phyloP scores from a whole-genome alignment of 1,140 invertebrate genomes.

The Gerris buenoi region DNA sequence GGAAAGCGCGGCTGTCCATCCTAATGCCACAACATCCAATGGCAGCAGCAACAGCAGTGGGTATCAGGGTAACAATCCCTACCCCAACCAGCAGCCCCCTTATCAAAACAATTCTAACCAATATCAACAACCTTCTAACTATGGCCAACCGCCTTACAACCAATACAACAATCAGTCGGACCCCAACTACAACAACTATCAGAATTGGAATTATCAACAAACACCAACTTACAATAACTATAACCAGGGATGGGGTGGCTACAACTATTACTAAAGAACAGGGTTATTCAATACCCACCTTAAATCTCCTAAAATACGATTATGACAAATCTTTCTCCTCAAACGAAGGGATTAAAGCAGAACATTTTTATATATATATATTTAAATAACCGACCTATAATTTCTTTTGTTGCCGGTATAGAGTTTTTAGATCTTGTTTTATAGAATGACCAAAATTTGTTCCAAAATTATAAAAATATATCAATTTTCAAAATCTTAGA shows the following conservation, averaged over 20 bases:
- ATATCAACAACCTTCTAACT: slow-evolving; percentile 29
- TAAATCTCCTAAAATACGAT: too few relatives aligned
- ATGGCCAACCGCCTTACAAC: slow-evolving; percentile 34
- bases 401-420: too few relatives aligned
- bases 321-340: too few relatives aligned
- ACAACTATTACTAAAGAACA: slow-evolving; percentile 34
- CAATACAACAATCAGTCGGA: slow-evolving; percentile 42
- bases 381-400: too few relatives aligned
- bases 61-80: slow-evolving; percentile 17
- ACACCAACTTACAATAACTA: slow-evolving; percentile 41
- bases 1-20: slow-evolving; percentile 2
- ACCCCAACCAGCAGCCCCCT: slow-evolving; percentile 32
- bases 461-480: too few relatives aligned
- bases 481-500: too few relatives aligned
- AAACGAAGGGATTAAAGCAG: too few relatives aligned
- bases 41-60: neutral
- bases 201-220: slow-evolving; percentile 50
- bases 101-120: too few relatives aligned
- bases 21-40: neutral
- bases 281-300: too few relatives aligned
- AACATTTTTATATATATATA: too few relatives aligned
- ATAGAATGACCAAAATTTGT: too few relatives aligned
- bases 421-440: too few relatives aligned
- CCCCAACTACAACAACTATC: slow-evolving; percentile 41
- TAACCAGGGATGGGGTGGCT: slow-evolving; percentile 45